Base-by-base conservation (phyloP, 2,888 invertebrate genomes). In the Hydropsyche betteni region DNA sequence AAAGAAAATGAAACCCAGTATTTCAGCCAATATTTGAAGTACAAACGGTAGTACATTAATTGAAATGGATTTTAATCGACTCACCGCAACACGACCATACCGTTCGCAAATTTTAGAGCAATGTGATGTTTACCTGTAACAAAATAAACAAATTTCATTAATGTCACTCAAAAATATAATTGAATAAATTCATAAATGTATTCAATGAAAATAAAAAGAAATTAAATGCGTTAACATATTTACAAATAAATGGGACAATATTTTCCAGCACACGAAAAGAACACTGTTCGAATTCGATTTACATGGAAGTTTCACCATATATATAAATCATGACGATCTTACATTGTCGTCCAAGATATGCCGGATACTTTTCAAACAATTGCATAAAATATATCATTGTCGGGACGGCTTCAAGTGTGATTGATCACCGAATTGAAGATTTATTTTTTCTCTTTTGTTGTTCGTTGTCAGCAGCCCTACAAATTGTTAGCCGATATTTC, bases 321-420 rank as follows among this genome's bases (percentile, higher is more conserved):
- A 53, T 12, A 70, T 70, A 70, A 70, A 70, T 70, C 70, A 70
- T 16, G 34, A 4, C 5, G 24, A 14, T 34, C 1, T 50, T 53
- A 0, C 52, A 52, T 36, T 53, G n/a, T n/a, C 53, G 34, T 14
- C 36, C 64, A 64, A 64, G 64, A 64, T 36, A 36, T 36, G 34
- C 64, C 69, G 70, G 70, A 70, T 70, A 70, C 70, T 70, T 53
- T 70, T 70, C 69, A 69, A 75, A 70, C 70, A 75, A 75, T 69
- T 75, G 69, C 75, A 75, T 70, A 58, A 70, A 75, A 75, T 75
- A 70, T 75, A 75, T 70, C 75, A 75, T 5, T 44, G 75, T 75
- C 74, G 36, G 34, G 44, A 44, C 33, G 51, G 50, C 58, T 44
- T 1, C 55, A 34, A 24, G 70, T 16, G 70, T 75, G 75, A 75